phyloP scores from a whole-genome alignment of 2,888 invertebrate genomes.

The Cryptosula pallasiana region DNA sequence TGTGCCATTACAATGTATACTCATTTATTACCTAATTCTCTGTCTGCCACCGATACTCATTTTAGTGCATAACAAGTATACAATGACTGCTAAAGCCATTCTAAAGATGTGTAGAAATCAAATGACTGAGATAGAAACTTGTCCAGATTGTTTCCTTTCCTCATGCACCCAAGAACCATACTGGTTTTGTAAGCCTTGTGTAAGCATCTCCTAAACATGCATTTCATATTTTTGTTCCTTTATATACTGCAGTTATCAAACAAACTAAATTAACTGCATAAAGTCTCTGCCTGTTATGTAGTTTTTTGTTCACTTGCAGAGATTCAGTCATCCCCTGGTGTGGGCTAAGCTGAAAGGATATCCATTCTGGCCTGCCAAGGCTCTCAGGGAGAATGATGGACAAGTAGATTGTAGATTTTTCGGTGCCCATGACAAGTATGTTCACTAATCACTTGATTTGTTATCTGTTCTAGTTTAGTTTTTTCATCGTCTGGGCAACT shows the following conservation, averaged over 20 bases:
- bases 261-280: no score
- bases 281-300: no score
- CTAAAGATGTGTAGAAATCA: conserved; percentile 74
- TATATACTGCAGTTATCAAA: no score
- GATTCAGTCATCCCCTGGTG: conserved; percentile 79
- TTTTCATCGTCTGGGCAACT: no score
- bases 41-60: no score
- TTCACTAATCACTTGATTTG: not conserved
- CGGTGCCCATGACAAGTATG: conserved; percentile 75
- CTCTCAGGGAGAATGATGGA: conserved; percentile 43
- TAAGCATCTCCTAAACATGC: conserved; percentile 42
- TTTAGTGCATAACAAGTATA: conserved; percentile 72
- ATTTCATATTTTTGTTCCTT: not conserved
- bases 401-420: conserved; percentile 86
- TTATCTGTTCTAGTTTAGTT: no score
- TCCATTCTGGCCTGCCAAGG: conserved; percentile 94
- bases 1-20: no score
- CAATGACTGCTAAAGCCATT: conserved; percentile 69
- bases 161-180: conserved; percentile 70
- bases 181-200: conserved; percentile 90
- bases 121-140: conserved; percentile 85
- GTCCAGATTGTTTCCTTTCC: conserved; percentile 81
- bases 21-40: no score
- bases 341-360: conserved; percentile 97
- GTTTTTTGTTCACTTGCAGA: no score